phyloP scores from a whole-genome alignment of 2,888 invertebrate species.

The Xylota sylvarum region DNA sequence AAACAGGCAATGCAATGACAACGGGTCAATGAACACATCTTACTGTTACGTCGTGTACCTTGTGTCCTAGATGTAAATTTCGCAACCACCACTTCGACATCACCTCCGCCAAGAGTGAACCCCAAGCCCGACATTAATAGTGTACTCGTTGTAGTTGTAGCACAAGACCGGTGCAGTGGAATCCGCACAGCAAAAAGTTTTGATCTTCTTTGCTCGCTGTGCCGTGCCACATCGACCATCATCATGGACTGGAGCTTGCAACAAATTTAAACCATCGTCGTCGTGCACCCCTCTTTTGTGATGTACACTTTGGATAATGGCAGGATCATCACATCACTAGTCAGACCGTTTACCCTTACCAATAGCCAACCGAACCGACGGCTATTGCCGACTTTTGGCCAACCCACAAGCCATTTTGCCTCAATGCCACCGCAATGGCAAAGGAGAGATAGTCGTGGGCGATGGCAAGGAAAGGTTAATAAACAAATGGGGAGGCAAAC shows the following conservation, averaged over 20 bases:
- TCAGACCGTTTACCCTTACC: slow-evolving; percentile 53
- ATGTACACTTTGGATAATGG: slow-evolving; percentile 54
- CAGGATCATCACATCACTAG: slow-evolving; percentile 67
- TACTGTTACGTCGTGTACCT: slow-evolving; percentile 46
- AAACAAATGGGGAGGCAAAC: neutral
- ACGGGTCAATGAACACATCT: slow-evolving; percentile 68
- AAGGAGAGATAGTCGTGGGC: neutral
- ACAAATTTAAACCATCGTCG: slow-evolving; percentile 41
- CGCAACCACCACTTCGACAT: slow-evolving; percentile 41
- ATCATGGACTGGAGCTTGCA: slow-evolving; percentile 26
- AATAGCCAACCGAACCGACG: slow-evolving; percentile 1
- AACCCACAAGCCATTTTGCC: slow-evolving; percentile 20
- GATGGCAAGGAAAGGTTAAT: slow-evolving; percentile 17
- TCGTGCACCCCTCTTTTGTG: slow-evolving; percentile 6
- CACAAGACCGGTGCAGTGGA: slow-evolving; percentile 1
- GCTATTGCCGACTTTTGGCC: slow-evolving; percentile 18
- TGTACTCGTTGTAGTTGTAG: slow-evolving; percentile 1
- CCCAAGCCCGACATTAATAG: slow-evolving; percentile 32
- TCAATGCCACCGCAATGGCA: slow-evolving; percentile 21
- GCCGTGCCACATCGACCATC: slow-evolving; percentile 19
- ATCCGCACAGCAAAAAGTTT: slow-evolving; percentile 44
- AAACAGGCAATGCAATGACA: slow-evolving; percentile 17
- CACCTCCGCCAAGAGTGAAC: slow-evolving; percentile 12
- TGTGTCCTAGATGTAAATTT: slow-evolving; percentile 57
- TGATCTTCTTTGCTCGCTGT: slow-evolving; percentile 37